These are phyloP conservation scores for Excalfactoria chinensis DNA, from an alignment of 2,113 vertebrate species.

Conservation along the genomic window DNA sequence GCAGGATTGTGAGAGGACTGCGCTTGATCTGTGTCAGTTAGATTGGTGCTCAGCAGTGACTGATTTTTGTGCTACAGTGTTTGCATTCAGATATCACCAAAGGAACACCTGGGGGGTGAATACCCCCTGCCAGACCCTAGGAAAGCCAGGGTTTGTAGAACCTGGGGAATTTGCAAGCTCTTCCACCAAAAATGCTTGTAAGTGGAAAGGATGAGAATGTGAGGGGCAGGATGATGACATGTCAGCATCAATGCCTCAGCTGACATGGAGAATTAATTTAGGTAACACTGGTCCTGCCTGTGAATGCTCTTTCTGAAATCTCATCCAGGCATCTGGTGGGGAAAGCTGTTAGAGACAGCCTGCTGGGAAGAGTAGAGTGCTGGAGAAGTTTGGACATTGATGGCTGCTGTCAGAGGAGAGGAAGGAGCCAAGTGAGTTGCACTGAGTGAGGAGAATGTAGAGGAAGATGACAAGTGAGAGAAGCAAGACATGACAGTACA, in stretches of 20 bases:
- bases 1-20: background rate
- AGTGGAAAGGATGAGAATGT: background rate
- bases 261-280: background rate
- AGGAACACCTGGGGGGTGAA: rapidly evolving
- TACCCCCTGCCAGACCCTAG: background rate
- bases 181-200: background rate
- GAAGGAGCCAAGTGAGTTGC: background rate
- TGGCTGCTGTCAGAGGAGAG: background rate
- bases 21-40: background rate
- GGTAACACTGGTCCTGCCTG: background rate
- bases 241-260: background rate
- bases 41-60: background rate
- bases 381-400: background rate
- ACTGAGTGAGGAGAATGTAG: background rate
- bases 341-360: background rate
- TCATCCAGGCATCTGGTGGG: background rate
- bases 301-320: background rate
- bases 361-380: background rate
- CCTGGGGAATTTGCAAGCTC: background rate
- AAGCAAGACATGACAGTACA: background rate
- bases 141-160: background rate
- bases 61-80: background rate
- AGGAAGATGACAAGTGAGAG: background rate
- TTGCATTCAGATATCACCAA: rapidly evolving
- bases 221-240: background rate